Evolutionary conservation across 2,113 vertebrate species (phyloP), one percentile per base, ranked within the genome.

Genomic region (Harpagus bidentatus): DNA sequence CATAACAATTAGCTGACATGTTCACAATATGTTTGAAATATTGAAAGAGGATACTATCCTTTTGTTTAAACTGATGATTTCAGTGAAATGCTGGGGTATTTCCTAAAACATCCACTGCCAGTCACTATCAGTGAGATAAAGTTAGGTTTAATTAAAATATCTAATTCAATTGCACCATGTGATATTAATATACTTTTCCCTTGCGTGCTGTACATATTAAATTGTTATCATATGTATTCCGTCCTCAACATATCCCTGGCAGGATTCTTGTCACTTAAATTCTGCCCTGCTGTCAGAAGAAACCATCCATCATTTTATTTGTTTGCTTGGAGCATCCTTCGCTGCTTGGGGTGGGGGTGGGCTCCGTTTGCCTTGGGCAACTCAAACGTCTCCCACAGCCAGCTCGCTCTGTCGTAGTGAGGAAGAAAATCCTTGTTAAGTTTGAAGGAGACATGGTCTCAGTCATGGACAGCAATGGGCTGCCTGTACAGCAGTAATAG

Each of bases 61-160:
- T 76, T 62, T 66, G 16, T 81, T 78, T 59, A 59, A 86, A 90
- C 45, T 1, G 7, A 86, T 29, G 5, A 76, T 82, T 94, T 91
- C 66, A 92, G 65, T 84, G 47, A 94, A 79, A 82, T 16, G 23
- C 29, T 58, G 55, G 31, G 66, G 34, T 62, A 48, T 87, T 76
- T 95, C 78, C 58, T 58, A 73, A 89, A 94, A 50, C 7, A 93
- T 55, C 11, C 62, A 65, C 45, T 80, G 45, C 17, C 59, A 86
- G 52, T 72, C 70, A 63, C 53, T 91, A 78, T 58, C 36, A 65
- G 45, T 50, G 74, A 89, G 63, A 82, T 67, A 90, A 82, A 88
- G 73, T 83, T 67, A 72, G 45, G 36, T 92, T 89, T 95, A 95
- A 93, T 95, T 96, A 91, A 95, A 94, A 89, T 69, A 91, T n/a